A percentile compares a stretch with the other conserved stretches of the same genome.
Conservation (phyloP, 2,113 vertebrate species). For the Takifugu flavidus region DNA sequence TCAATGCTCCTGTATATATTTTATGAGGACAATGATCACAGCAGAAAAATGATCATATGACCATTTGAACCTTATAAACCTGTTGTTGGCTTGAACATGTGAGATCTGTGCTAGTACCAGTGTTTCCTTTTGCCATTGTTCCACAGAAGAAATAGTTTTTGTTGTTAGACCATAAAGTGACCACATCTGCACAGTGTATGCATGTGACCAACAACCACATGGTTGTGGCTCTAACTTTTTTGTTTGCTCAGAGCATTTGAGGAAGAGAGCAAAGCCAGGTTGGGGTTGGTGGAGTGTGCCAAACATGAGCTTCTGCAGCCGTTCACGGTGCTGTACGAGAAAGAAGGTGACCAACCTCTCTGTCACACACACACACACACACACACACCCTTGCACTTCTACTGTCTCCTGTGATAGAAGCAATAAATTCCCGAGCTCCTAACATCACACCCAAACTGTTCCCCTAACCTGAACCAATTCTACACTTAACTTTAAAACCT, state of each 20-base stretch:
- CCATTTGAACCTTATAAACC: too few species aligned
- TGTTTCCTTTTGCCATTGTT: background rate
- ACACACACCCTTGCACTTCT: too few species aligned
- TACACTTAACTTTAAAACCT: too few species aligned
- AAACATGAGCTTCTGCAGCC: slow-evolving; percentile 96
- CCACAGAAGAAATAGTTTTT: background rate
- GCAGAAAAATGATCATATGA: too few species aligned
- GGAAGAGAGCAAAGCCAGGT: slow-evolving; percentile 92
- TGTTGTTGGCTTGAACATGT: background rate
- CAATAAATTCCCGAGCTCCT: too few species aligned
- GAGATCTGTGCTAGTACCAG: background rate
- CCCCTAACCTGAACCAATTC: too few species aligned
- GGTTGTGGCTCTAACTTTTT: slow-evolving; percentile 1
- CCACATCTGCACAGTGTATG: background rate
- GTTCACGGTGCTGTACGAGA: slow-evolving; percentile 94
- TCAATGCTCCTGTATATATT: too few species aligned
- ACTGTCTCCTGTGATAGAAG: too few species aligned
- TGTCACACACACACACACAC: background rate
- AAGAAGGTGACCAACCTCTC: slow-evolving; percentile 83
- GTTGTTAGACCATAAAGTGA: background rate
- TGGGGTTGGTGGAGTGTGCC: slow-evolving; percentile 96
- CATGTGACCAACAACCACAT: background rate
- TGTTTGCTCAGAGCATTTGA: slow-evolving; percentile 83
- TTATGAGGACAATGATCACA: too few species aligned
- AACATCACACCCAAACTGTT: too few species aligned